phyloP scores from a whole-genome alignment of 2,888 invertebrate genomes.

The Hemicrepidius hirtus region DNA sequence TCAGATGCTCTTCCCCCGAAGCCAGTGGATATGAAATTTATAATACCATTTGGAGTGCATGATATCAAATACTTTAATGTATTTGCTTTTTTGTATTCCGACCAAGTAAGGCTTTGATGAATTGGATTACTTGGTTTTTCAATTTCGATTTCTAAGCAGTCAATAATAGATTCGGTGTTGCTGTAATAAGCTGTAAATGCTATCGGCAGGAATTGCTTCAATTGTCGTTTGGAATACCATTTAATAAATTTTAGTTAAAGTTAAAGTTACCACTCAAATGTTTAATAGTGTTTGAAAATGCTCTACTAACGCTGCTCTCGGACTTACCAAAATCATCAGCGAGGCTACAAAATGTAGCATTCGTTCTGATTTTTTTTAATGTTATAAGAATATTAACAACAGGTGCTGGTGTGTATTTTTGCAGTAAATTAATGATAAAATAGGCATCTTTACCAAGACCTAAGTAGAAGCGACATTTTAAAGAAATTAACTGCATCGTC shows the following conservation, averaged over 20 bases:
- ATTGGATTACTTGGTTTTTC: slow-evolving; percentile 65
- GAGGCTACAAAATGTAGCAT: slow-evolving; percentile 23
- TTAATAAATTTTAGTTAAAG: too few relatives aligned
- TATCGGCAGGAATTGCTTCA: slow-evolving; percentile 34
- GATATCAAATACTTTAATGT: slow-evolving; percentile 59
- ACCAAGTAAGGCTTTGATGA: slow-evolving; percentile 65
- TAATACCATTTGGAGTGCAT: slow-evolving; percentile 55
- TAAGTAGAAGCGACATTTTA: too few relatives aligned
- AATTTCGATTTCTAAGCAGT: slow-evolving; percentile 67
- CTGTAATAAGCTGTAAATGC: slow-evolving; percentile 54
- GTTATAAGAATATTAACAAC: background rate
- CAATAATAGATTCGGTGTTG: slow-evolving; percentile 63
- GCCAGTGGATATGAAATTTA: slow-evolving; percentile 54
- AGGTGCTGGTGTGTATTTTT: background rate
- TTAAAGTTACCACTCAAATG: background rate
- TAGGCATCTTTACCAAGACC: too few relatives aligned
- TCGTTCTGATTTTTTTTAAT: slow-evolving; percentile 40
- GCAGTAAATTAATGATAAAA: too few relatives aligned
- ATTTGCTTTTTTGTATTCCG: slow-evolving; percentile 61
- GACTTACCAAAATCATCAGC: slow-evolving; percentile 33
- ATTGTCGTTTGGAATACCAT: too few relatives aligned
- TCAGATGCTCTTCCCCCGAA: slow-evolving; percentile 52
- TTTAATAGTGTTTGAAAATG: too few relatives aligned
- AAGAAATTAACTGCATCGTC: too few relatives aligned
- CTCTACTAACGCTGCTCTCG: background rate